Evolutionary conservation across 2,113 vertebrate genomes (phyloP).

Genomic region (Halcyon senegalensis): DNA sequence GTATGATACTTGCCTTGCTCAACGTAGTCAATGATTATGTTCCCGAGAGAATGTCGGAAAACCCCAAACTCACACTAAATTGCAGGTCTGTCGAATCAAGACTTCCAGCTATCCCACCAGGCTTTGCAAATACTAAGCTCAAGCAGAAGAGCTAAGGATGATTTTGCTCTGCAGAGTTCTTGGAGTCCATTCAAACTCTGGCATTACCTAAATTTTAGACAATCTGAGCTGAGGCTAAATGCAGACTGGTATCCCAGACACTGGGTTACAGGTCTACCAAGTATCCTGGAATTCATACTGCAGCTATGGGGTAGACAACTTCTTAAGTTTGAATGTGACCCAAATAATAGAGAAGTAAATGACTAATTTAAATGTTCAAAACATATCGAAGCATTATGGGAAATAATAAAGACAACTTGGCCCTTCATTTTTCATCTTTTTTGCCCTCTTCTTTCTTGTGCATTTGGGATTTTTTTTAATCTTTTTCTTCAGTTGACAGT

Average conservation of each 20-base stretch:
- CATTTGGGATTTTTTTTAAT: rapidly evolving
- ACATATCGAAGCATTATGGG: not conserved
- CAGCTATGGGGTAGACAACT: not conserved
- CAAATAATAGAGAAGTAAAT: not conserved
- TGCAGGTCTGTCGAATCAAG: not conserved
- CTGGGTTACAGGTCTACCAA: not conserved
- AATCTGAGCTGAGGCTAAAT: not conserved
- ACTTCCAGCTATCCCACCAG: not conserved
- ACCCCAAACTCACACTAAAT: not conserved
- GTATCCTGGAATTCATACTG: not conserved
- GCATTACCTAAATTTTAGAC: not conserved
- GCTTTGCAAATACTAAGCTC: not conserved
- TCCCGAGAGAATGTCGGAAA: not conserved
- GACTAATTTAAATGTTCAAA: not conserved
- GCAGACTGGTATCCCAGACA: not conserved
- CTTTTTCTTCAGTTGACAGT: not conserved
- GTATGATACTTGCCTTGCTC: not conserved
- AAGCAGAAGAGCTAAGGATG: not conserved
- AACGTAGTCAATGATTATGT: not conserved
- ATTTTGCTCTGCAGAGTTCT: not conserved
- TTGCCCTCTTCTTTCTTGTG: not conserved
- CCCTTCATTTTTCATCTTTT: not conserved
- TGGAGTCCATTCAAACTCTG: not conserved
- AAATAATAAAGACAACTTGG: not conserved
- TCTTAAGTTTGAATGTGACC: not conserved